Conservation (phyloP, 2,113 vertebrate species). For the Sporophila hypoxantha region DNA sequence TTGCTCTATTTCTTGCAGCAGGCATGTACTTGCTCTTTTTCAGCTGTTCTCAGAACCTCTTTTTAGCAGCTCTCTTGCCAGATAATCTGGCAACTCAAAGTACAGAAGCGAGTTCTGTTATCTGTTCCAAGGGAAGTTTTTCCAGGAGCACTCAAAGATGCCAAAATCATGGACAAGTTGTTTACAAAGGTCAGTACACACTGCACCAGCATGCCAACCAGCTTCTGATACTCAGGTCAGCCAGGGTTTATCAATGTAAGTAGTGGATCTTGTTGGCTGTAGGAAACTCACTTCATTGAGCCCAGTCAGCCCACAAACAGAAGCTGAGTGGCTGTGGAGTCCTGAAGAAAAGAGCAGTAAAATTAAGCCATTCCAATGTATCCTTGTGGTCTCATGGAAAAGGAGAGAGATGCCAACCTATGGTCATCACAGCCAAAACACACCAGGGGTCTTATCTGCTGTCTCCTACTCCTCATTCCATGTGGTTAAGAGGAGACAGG, state of each 20-base stretch:
- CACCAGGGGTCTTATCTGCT: background rate
- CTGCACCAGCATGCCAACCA: background rate
- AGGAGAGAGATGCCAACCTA: background rate
- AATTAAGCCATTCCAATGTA: background rate
- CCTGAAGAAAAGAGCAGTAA: background rate
- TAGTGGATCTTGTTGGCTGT: background rate
- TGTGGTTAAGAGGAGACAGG: background rate
- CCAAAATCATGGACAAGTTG: background rate
- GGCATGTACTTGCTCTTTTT: conserved; percentile 4
- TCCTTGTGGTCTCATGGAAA: background rate
- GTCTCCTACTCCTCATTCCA: background rate
- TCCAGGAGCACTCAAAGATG: background rate
- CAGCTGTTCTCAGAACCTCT: conserved; percentile 2
- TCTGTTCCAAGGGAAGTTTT: conserved; percentile 14
- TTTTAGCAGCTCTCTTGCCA: conserved; percentile 16
- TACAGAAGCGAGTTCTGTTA: background rate
- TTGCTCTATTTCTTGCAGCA: background rate
- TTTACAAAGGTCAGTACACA: background rate
- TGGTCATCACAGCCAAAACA: background rate
- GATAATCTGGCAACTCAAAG: conserved; percentile 21
- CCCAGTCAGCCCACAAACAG: background rate
- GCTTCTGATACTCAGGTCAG: background rate
- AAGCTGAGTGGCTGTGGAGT: background rate
- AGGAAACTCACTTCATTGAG: background rate
- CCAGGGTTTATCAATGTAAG: background rate